Base-by-base conservation (phyloP, 2,113 vertebrate genomes). In the Marmota flaviventris region DNA sequence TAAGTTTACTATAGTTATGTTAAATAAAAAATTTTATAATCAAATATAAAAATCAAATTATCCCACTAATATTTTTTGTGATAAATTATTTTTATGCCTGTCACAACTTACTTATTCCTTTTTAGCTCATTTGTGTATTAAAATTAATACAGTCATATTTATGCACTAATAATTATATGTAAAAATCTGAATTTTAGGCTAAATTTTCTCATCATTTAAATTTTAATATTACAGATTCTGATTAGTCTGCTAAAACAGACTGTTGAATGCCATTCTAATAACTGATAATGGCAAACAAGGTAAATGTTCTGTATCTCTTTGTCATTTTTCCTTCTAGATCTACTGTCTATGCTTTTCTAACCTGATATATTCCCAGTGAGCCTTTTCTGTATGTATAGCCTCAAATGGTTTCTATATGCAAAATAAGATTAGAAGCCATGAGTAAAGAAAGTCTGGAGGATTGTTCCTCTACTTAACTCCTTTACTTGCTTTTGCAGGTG, bases 121-220 rank as follows among this genome's bases (percentile, higher is more conserved):
- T 79, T 17, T 56, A 58, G 16, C 4, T 51, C 5, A 65, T 77
- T 67, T 86, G 1, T 56, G 4, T 22, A 94, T 48, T 87, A 85
- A 82, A 95, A 73, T 78, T 85, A 85, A 69, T 22, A 69, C 17
- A 75, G 10, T 42, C 20, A 67, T 24, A 32, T 27, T 72, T 73
- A 25, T 3, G 42, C 1, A 42, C 0, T 53, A 92, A 58, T 58
- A 53, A 16, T 29, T 82, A n/a, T 24, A 56, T 24, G 53, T 27
- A 1, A 70, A 48, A 75, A 94, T 73, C 10, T 69, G 14, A 69
- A 53, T 56, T 93, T 72, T 77, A 48, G 25, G 11, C 11, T 82
- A 65, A 48, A 81, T 95, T 61, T 73, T 18, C 8, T 96, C 3
- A 53, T 27, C 10, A 76, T 84, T 67, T 61, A 84, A 45, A 24